phyloP scores from a whole-genome alignment of 2,888 invertebrate genomes.

The Psylliodes chrysocephalus region DNA sequence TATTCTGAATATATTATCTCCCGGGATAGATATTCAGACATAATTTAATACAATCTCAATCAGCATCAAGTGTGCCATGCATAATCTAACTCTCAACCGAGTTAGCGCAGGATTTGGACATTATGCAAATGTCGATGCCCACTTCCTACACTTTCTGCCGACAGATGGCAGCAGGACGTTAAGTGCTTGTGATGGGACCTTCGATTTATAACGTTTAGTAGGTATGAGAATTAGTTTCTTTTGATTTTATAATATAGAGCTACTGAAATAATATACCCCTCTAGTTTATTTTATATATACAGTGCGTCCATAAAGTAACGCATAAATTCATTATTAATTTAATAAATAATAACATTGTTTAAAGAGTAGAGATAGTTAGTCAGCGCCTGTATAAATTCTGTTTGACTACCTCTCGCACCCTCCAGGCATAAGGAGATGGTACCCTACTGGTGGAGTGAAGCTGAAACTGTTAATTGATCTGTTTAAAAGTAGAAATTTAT shows the following conservation, averaged over 20 bases:
- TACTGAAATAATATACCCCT: too few species aligned
- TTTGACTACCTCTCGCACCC: too few species aligned
- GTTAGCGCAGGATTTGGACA: slow-evolving; percentile 59
- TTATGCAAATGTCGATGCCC: slow-evolving; percentile 56
- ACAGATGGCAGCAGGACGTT: slow-evolving; percentile 54
- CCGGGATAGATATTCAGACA: slow-evolving; percentile 53
- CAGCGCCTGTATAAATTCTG: too few species aligned
- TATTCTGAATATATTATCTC: slow-evolving; percentile 32
- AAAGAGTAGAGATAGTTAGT: too few species aligned
- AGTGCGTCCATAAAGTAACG: too few species aligned
- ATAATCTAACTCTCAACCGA: slow-evolving; percentile 55
- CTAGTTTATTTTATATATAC: too few species aligned
- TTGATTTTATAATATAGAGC: neutral
- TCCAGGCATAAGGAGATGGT: too few species aligned
- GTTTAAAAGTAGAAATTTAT: too few species aligned
- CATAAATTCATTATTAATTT: too few species aligned
- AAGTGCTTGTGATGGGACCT: slow-evolving; percentile 18
- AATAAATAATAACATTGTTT: too few species aligned
- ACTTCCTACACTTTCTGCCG: slow-evolving; percentile 36
- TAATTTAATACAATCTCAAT: slow-evolving; percentile 59
- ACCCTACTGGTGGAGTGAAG: too few species aligned
- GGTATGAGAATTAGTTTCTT: neutral
- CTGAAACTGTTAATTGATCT: too few species aligned
- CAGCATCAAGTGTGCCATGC: slow-evolving; percentile 58
- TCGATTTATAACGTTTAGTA: slow-evolving; percentile 6